Evolutionary conservation across 2,888 invertebrate genomes (phyloP), one percentile per base, ranked within the genome.

Genomic region (Pinctada fucata): DNA sequence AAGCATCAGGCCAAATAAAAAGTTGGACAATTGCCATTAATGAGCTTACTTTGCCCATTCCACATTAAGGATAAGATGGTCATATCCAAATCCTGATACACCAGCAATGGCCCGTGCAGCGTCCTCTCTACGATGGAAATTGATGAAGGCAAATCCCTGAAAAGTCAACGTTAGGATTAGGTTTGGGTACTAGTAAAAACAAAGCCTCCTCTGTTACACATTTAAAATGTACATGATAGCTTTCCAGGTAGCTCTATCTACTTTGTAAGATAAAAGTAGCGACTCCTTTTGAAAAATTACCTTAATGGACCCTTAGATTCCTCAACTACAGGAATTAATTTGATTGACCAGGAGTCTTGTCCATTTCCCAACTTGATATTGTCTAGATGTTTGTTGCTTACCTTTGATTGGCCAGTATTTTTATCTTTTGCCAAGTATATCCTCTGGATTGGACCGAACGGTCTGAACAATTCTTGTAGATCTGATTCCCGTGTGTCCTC

Each of bases 61-160:
- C n/a, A 99, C 99, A 93, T 95, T 97, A 75, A 99, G 94, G 93
- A 99, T 99, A 87, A 99, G 95, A 94, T 99, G 99, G 93, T 99
- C 99, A 92, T 98, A 99, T 82, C 99, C 98, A 92, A 97, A 96
- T 0, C 98, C 98, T 90, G 98, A 96, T 13, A 99, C 94, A 75
- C 95, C 95, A 81, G 95, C 94, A 90, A 99, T 98, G 78, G 99
- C 99, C 88, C 96, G 95, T 3, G 97, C 96, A 67, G 99, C 99
- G 93, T 98, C 97, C 88, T 96, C 95, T 88, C 96, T 95, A 88
- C 95, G 95, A 92, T 97, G 97, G 93, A 97, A 99, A 91, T 99
- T 99, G 81, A 99, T 97, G 92, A 99, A 99, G 13, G 99, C 99
- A 93, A 99, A 99, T 81, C 99, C 99, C 94, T 98, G 97, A 31